Evolutionary conservation across 1,140 invertebrate genomes (phyloP).

Genomic region (Spodoptera frugiperda): DNA sequence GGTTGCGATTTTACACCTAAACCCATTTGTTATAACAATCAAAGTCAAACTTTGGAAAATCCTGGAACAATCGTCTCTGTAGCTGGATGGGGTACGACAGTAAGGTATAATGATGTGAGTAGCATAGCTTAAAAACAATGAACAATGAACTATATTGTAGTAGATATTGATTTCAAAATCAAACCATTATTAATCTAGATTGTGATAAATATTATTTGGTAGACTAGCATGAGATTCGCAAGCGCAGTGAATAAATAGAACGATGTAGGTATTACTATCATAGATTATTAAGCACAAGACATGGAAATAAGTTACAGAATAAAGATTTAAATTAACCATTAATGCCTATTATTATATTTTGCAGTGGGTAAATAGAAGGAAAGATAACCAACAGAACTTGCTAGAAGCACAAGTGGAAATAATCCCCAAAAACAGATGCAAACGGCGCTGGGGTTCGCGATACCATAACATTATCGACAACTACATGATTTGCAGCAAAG

Average conservation of each 20-base stretch:
- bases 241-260: too few relatives aligned
- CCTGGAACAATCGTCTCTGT: conserved; percentile 62
- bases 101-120: conserved; percentile 73
- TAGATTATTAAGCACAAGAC: too few relatives aligned
- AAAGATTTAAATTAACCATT: too few relatives aligned
- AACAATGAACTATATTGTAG: too few relatives aligned
- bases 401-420: conserved; percentile 62
- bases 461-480: conserved; percentile 79
- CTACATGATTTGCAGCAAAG: conserved; percentile 78
- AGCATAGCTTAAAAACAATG: conserved; percentile 3
- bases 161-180: neutral
- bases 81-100: conserved; percentile 75
- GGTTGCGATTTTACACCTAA: conserved; percentile 76
- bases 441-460: conserved; percentile 69
- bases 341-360: conserved; percentile 18
- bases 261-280: too few relatives aligned
- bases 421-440: conserved; percentile 70
- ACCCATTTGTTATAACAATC: conserved; percentile 66
- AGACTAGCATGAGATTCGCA: too few relatives aligned
- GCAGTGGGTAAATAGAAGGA: conserved; percentile 76
- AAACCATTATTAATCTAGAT: too few relatives aligned
- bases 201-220: too few relatives aligned
- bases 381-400: conserved; percentile 66
- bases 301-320: too few relatives aligned
- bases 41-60: conserved; percentile 53